A percentile compares a stretch with the other conserved stretches of the same genome.
Evolutionary conservation across 2,888 invertebrate species (phyloP).

Genomic region (Callimorpha dominula): DNA sequence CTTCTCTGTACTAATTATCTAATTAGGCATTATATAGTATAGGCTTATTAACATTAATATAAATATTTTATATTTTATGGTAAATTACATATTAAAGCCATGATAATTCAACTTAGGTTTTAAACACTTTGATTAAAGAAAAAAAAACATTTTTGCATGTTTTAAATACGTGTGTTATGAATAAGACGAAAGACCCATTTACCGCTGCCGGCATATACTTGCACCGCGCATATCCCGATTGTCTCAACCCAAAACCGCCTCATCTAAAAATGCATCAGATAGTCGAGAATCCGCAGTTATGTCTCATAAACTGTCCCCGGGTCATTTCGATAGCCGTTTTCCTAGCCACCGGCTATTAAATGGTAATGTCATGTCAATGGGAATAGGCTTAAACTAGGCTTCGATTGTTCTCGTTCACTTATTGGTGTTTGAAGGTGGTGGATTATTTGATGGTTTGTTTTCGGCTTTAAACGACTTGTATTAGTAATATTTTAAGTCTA

Average conservation of each 20-base stretch:
- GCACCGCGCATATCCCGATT: slow-evolving; percentile 63
- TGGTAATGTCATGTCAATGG: slow-evolving; percentile 53
- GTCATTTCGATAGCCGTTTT: slow-evolving; percentile 69
- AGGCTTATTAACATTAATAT: too few relatives aligned
- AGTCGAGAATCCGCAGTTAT: slow-evolving; percentile 65
- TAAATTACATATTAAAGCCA: too few relatives aligned
- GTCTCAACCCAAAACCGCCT: slow-evolving; percentile 81
- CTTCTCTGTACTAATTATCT: too few relatives aligned
- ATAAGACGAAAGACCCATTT: too few relatives aligned
- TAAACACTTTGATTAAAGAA: too few relatives aligned
- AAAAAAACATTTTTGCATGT: too few relatives aligned
- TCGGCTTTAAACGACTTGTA: neutral
- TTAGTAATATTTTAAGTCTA: neutral
- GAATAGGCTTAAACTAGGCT: slow-evolving; percentile 34
- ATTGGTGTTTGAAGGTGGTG: slow-evolving; percentile 39
- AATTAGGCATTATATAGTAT: too few relatives aligned
- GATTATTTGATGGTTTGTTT: slow-evolving; percentile 48
- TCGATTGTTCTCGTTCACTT: slow-evolving; percentile 48
- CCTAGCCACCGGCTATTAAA: slow-evolving; percentile 57
- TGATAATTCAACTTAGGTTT: too few relatives aligned
- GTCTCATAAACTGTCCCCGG: slow-evolving; percentile 82
- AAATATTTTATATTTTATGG: too few relatives aligned
- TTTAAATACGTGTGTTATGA: too few relatives aligned
- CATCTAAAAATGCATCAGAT: slow-evolving; percentile 76
- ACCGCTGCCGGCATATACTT: slow-evolving; percentile 25